Conservation (phyloP, 2,888 invertebrate genomes). For the Lamellibrachia columna region DNA sequence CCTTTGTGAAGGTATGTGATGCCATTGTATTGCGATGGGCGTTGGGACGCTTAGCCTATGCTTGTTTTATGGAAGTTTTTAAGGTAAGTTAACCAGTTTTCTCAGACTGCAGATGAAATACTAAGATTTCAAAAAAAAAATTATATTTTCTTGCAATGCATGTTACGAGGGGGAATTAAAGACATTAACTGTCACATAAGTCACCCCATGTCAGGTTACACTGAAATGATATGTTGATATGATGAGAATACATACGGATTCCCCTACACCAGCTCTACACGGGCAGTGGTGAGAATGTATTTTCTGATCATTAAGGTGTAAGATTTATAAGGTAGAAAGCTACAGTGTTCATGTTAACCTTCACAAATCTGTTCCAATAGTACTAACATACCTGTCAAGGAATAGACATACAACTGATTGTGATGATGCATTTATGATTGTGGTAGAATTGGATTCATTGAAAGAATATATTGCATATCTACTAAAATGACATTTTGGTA, state of each 20-base stretch:
- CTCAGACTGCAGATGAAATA: too few species aligned
- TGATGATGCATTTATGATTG: neutral
- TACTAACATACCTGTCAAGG: neutral
- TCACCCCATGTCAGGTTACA: neutral
- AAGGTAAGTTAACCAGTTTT: too few species aligned
- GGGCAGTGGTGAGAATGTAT: neutral
- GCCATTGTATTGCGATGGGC: neutral
- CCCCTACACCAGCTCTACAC: neutral
- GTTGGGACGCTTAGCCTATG: neutral
- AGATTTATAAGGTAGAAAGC: neutral
- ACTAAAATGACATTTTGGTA: neutral
- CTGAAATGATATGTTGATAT: constrained; percentile 2
- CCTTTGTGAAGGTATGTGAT: constrained; percentile 74
- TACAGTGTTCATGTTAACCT: neutral
- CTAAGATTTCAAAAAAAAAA: too few species aligned
- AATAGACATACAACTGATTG: neutral
- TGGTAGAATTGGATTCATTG: neutral
- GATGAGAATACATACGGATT: constrained; percentile 13
- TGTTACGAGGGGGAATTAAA: neutral
- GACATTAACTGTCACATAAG: neutral
- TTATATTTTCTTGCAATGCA: neutral
- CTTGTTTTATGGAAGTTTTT: neutral
- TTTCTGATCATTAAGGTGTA: constrained; percentile 1
- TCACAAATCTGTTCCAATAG: neutral
- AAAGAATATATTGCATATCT: neutral